These are phyloP conservation scores for Kradibia gibbosae DNA, from an alignment of 1,140 invertebrate genomes.

Conservation along the genomic window DNA sequence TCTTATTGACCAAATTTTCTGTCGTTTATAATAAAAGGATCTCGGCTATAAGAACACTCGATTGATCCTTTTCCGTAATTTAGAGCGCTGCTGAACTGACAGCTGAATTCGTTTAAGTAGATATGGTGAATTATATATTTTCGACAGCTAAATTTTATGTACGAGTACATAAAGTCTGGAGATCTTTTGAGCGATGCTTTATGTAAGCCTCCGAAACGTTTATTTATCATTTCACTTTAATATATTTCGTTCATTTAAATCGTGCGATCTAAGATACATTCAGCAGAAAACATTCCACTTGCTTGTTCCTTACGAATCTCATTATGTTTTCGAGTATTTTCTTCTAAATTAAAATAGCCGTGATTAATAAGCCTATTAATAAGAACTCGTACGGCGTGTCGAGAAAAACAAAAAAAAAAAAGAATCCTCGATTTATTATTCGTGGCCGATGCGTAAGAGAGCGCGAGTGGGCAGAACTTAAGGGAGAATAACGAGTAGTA, in stretches of 20 bases:
- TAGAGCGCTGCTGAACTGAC: constrained; percentile 1
- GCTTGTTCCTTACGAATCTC: neutral
- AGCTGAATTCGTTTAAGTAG: constrained; percentile 23
- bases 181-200: no score
- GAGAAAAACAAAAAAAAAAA: neutral
- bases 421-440: neutral
- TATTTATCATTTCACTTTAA: neutral
- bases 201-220: neutral
- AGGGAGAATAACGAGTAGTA: neutral
- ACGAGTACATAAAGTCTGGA: no score
- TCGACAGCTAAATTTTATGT: neutral
- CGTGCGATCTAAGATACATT: neutral
- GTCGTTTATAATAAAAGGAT: constrained; percentile 22
- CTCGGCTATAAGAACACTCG: neutral
- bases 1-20: constrained; percentile 24
- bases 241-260: neutral
- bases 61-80: constrained; percentile 8
- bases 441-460: neutral
- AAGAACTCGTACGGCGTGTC: neutral
- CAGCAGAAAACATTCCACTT: neutral
- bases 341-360: neutral
- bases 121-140: neutral
- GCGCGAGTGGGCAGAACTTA: neutral
- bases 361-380: neutral
- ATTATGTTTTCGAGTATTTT: neutral